These are phyloP conservation scores for Sternotherus odoratus DNA, from an alignment of 2,797 vertebrate genomes.

Conservation along the genomic window DNA sequence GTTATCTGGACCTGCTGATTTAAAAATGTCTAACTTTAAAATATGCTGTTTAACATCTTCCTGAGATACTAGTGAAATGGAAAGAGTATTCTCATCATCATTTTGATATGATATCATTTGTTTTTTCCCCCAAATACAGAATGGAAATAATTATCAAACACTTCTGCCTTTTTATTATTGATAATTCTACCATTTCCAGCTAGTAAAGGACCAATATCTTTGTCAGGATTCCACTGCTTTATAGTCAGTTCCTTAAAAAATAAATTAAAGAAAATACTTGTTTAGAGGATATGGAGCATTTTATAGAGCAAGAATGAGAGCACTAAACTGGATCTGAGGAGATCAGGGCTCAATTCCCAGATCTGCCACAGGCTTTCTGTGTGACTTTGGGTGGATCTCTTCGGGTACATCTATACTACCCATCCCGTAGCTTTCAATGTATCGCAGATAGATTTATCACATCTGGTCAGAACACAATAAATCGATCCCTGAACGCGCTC, in stretches of 20 bases:
- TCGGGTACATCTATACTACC: too few species aligned
- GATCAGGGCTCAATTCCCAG: background rate
- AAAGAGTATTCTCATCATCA: background rate
- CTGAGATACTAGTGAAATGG: too few species aligned
- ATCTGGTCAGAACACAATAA: too few species aligned
- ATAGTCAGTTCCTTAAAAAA: slow-evolving; percentile 15
- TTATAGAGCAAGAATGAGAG: slow-evolving; percentile 1
- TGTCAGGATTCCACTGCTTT: background rate
- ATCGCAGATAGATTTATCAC: too few species aligned
- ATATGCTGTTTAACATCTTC: too few species aligned
- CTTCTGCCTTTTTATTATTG: background rate
- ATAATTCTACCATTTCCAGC: background rate
- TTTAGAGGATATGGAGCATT: background rate
- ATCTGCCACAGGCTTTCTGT: background rate
- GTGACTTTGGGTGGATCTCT: background rate
- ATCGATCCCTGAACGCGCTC: too few species aligned
- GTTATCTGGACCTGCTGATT: too few species aligned
- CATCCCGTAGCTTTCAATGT: too few species aligned
- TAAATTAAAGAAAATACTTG: background rate
- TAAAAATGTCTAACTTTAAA: too few species aligned
- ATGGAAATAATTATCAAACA: background rate
- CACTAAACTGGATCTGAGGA: background rate
- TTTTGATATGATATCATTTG: background rate
- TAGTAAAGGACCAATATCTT: background rate
- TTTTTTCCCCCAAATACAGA: background rate